Evolutionary conservation across 2,113 vertebrate species (phyloP).

Genomic region (Gopherus flavomarginatus): DNA sequence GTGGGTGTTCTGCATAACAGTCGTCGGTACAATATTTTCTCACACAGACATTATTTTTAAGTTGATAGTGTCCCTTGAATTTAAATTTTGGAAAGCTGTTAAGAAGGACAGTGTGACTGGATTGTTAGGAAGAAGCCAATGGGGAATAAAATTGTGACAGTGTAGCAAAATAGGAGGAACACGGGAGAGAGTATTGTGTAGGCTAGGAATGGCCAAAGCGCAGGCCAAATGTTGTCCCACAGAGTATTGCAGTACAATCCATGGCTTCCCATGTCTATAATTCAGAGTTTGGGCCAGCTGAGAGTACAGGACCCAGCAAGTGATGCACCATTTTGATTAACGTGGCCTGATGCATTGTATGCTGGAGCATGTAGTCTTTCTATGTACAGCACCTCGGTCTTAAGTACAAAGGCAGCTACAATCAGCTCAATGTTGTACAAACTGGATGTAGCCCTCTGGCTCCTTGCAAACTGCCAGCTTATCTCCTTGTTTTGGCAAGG

Average conservation of each 20-base stretch:
- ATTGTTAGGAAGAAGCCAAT: background rate
- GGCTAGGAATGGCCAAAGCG: background rate
- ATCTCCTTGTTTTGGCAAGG: background rate
- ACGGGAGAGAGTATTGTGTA: background rate
- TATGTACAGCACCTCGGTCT: background rate
- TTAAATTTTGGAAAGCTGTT: background rate
- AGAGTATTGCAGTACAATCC: background rate
- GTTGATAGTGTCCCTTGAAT: background rate
- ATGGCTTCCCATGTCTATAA: background rate
- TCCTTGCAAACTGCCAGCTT: background rate
- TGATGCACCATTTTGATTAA: background rate
- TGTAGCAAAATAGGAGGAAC: rapidly evolving
- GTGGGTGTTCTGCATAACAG: background rate
- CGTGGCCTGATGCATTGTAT: rapidly evolving
- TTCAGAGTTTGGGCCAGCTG: background rate
- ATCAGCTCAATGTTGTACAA: background rate
- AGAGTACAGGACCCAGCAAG: background rate
- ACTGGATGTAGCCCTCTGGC: background rate
- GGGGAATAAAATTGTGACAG: background rate
- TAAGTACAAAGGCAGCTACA: background rate
- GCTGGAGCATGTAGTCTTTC: background rate
- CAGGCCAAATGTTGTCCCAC: background rate
- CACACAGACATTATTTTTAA: background rate
- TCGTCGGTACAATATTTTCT: background rate
- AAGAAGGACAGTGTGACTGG: background rate